A percentile compares a stretch with the other conserved stretches of the same genome.
Evolutionary conservation across 1,140 invertebrate genomes (phyloP).

Genomic region (Tetramorium simillimum): DNA sequence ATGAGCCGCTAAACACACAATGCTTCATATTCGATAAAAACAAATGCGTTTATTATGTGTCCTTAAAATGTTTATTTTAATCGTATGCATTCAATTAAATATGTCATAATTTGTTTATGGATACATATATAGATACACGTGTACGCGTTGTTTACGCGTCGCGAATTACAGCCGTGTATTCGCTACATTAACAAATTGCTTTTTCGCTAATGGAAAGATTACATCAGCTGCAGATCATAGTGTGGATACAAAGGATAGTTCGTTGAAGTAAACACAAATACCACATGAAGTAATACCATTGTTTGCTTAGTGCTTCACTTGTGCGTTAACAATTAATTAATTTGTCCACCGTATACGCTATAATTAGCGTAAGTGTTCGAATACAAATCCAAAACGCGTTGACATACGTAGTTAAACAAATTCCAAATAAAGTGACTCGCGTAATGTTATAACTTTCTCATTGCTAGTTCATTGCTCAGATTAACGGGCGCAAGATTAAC

Average conservation of each 20-base stretch:
- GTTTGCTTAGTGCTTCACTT: constrained; percentile 48
- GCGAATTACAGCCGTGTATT: not conserved
- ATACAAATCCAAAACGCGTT: constrained; percentile 29
- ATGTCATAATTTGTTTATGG: constrained; percentile 23
- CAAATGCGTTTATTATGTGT: not conserved
- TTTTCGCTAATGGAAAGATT: constrained; percentile 58
- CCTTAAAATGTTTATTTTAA: constrained; percentile 42
- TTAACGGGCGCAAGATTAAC: not conserved
- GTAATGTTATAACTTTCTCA: not conserved
- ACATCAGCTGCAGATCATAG: constrained; percentile 37
- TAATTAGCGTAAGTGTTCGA: constrained; percentile 48
- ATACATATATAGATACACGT: not conserved
- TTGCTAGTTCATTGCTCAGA: not conserved
- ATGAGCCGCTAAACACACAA: not conserved
- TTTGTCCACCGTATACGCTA: constrained; percentile 11
- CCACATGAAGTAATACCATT: constrained; percentile 29
- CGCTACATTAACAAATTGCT: constrained; percentile 56
- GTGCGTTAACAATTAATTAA: constrained; percentile 59
- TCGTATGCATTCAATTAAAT: constrained; percentile 21
- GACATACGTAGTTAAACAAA: constrained; percentile 28
- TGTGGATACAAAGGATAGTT: constrained; percentile 44
- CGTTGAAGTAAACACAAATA: constrained; percentile 53
- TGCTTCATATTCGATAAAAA: not conserved
- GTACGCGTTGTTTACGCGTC: constrained; percentile 32
- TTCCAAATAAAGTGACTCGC: constrained; percentile 18